Percentiles rank a stretch among this genome's conserved stretches.
Conservation (phyloP, 2,113 vertebrate species). For the Thamnaconus septentrionalis region DNA sequence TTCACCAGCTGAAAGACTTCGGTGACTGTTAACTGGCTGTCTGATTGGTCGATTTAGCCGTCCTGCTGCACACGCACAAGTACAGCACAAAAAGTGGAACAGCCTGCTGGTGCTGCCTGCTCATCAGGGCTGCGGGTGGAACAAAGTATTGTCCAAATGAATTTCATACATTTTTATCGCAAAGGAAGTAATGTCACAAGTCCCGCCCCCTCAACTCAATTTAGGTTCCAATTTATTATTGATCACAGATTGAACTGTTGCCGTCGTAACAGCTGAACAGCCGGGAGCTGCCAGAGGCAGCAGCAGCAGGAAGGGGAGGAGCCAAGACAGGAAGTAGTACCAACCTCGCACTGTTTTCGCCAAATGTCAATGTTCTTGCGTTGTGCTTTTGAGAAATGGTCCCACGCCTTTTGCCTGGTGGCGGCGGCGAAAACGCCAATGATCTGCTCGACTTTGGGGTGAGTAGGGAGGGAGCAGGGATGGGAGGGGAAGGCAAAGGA, state of each 20-base stretch:
- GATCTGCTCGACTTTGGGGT: constrained; percentile 99
- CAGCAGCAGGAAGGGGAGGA: neutral
- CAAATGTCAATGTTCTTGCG: constrained; percentile 99
- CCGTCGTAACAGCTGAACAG: constrained; percentile 69
- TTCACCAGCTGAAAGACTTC: too few relatives aligned
- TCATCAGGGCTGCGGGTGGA: too few relatives aligned
- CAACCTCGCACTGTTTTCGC: constrained; percentile 99
- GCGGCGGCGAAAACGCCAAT: constrained; percentile 97
- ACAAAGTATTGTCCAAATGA: too few relatives aligned
- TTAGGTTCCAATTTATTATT: too few relatives aligned
- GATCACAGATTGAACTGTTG: constrained; percentile 38
- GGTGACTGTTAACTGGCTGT: too few relatives aligned
- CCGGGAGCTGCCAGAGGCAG: constrained; percentile 67
- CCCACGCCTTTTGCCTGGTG: constrained; percentile 99
- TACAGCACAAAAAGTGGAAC: too few relatives aligned
- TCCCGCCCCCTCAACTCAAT: too few relatives aligned
- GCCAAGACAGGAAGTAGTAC: constrained; percentile 64
- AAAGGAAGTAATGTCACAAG: too few relatives aligned
- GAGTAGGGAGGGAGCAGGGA: constrained; percentile 81
- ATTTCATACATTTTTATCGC: too few relatives aligned
- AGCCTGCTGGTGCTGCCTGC: too few relatives aligned
- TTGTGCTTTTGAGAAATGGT: constrained; percentile 99
- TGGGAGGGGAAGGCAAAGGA: constrained; percentile 1
- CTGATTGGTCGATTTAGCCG: too few relatives aligned
- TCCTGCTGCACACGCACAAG: too few relatives aligned